phyloP scores from a whole-genome alignment of 2,888 invertebrate genomes.

The Eurois occulta region DNA sequence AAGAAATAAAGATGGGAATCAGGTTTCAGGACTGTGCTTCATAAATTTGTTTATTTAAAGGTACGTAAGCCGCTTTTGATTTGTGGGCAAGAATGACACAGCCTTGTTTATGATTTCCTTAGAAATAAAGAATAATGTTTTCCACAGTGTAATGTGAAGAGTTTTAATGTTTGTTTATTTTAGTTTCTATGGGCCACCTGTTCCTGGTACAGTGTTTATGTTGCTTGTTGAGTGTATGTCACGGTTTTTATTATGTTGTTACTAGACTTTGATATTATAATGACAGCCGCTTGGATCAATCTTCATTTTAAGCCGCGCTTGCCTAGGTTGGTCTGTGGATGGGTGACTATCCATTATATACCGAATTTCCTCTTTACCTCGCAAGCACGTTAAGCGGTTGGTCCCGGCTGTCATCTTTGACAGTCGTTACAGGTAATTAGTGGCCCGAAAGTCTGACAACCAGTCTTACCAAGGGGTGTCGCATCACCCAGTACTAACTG shows the following conservation, averaged over 20 bases:
- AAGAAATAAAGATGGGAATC: conserved; percentile 7
- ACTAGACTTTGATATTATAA: neutral
- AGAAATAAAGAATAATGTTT: conserved; percentile 77
- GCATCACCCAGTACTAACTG: too few species aligned
- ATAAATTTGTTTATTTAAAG: conserved; percentile 68
- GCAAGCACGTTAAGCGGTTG: too few species aligned
- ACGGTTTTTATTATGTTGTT: conserved; percentile 10
- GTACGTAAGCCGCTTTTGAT: conserved; percentile 84
- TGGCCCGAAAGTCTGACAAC: too few species aligned
- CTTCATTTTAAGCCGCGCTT: too few species aligned
- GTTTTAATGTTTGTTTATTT: conserved; percentile 55
- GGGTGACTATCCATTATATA: too few species aligned
- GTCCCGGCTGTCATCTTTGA: too few species aligned
- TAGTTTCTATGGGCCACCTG: conserved; percentile 50
- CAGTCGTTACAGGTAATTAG: too few species aligned
- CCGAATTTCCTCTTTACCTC: too few species aligned
- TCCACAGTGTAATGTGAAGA: conserved; percentile 64
- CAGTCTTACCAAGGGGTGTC: too few species aligned
- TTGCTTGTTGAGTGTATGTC: conserved; percentile 3
- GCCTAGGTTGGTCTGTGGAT: too few species aligned
- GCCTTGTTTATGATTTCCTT: conserved; percentile 86
- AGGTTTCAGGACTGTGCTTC: neutral
- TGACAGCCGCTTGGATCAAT: too few species aligned
- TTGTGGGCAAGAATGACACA: conserved; percentile 83
- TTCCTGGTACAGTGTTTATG: conserved; percentile 17